Base-by-base conservation (phyloP, 2,888 invertebrate species). In the Flexamia atlantica region DNA sequence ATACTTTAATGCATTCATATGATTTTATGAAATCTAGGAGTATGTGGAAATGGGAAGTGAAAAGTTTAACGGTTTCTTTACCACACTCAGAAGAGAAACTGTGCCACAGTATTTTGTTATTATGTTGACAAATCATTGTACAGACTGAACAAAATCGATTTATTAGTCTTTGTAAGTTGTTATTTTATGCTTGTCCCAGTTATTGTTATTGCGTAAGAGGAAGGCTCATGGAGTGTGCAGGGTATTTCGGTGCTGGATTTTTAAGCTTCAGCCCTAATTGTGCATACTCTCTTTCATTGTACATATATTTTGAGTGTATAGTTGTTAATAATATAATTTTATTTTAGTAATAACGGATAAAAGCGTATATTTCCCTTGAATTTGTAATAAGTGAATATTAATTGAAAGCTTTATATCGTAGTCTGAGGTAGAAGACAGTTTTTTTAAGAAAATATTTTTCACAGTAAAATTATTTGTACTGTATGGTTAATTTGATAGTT, bases 71-170 rank as follows among this genome's bases (percentile, higher is more conserved):
- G 36, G 36, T 36, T 36, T 4, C 36, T 36, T 36, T 7, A 4
- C 9, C 36, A 36, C 9, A 36, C 36, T 36, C 36, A 36, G 74
- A 83, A 83, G 82, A 70, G 23, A 83, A 83, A 83, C 82, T 83
- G 74, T 83, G 82, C 82, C 82, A 83, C 82, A 82, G 74, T 72
- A 72, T 83, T 72, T 83, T 83, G 79, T 76, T 76, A 36, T 76
- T 76, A 79, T 50, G 79, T 79, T 79, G 79, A 79, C 50, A 57
- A 79, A 79, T 79, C 50, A 50, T 76, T 79, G 79, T 79, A 79
- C 79, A 79, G 79, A 79, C 79, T 79, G 79, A 79, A 57, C 79
- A 79, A 79, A 79, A 79, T 57, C 79, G 57, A 57, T 79, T 53
- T 79, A 79, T 79, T 79, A 79, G 57, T 79, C 50, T 79, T 79